Percentiles rank a stretch among this genome's conserved stretches.
Conservation (phyloP, 2,797 vertebrate species). For the Coreius guichenoti region DNA sequence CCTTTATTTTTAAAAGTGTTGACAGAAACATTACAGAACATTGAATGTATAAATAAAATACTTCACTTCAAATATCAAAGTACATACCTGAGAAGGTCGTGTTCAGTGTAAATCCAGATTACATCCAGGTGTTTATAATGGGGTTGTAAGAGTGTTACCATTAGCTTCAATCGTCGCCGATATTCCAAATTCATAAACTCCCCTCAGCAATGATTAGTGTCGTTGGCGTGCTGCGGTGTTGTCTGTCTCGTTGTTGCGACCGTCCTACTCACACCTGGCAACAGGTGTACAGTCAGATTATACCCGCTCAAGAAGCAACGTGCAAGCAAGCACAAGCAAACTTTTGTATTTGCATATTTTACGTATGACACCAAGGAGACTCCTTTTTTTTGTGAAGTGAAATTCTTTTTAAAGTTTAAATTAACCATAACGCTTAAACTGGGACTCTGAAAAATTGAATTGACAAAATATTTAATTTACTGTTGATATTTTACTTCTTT, state of each 20-base stretch:
- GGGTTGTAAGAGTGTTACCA: not conserved
- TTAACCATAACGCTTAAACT: not conserved
- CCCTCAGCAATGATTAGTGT: not conserved
- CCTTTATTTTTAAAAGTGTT: not conserved
- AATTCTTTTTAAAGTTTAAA: not conserved
- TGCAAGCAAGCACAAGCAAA: constrained; percentile 55
- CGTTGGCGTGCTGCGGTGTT: not conserved
- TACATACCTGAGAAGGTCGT: not conserved
- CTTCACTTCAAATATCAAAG: not conserved
- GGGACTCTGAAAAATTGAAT: not conserved
- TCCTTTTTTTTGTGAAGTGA: not conserved
- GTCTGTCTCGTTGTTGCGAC: not conserved
- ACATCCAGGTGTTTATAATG: not conserved
- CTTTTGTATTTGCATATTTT: constrained; percentile 55
- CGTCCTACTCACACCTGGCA: constrained; percentile 49
- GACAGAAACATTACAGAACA: not conserved
- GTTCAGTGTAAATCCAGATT: not conserved
- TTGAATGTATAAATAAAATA: not conserved
- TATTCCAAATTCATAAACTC: not conserved
- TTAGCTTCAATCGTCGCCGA: not conserved
- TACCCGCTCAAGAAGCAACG: constrained; percentile 40
- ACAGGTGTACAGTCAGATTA: constrained; percentile 66
- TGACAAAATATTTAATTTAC: not conserved
- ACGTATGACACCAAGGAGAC: not conserved
- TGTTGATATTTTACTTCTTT: not conserved